A percentile compares a stretch with the other conserved stretches of the same genome.
These are phyloP conservation scores for Myioborus melanocephalus DNA, from an alignment of 2,797 vertebrate species.

Conservation along the genomic window DNA sequence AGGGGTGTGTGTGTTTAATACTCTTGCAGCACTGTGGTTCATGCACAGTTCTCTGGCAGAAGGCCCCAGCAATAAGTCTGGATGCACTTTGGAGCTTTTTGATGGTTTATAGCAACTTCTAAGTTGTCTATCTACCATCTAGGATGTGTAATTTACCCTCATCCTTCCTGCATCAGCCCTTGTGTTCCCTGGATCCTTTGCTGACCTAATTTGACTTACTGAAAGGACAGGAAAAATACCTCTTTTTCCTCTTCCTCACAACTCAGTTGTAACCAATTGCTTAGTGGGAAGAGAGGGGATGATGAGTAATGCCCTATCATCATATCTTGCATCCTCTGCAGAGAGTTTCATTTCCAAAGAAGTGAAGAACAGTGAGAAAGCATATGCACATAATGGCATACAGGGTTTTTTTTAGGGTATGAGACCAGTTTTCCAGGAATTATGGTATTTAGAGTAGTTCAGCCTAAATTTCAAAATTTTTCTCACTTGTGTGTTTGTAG, in stretches of 20 bases:
- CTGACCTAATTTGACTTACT: background rate
- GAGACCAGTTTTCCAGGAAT: background rate
- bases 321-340: fast-evolving
- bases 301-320: background rate
- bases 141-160: background rate
- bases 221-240: background rate
- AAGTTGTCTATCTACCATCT: background rate
- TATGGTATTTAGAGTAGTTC: background rate
- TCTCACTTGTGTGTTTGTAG: background rate
- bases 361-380: background rate
- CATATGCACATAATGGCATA: background rate
- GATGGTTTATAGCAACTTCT: background rate
- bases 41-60: too few species aligned
- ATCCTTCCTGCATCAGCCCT: background rate
- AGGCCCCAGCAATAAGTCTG: background rate
- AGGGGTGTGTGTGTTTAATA: fast-evolving
- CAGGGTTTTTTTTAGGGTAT: background rate
- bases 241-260: background rate
- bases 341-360: background rate
- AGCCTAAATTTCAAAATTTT: background rate
- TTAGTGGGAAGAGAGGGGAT: background rate
- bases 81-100: background rate
- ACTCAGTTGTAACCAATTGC: background rate
- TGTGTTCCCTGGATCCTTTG: background rate
- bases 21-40: background rate